These are phyloP conservation scores for Gymnocephalus cernua DNA, from an alignment of 2,113 vertebrate species.

Conservation along the genomic window DNA sequence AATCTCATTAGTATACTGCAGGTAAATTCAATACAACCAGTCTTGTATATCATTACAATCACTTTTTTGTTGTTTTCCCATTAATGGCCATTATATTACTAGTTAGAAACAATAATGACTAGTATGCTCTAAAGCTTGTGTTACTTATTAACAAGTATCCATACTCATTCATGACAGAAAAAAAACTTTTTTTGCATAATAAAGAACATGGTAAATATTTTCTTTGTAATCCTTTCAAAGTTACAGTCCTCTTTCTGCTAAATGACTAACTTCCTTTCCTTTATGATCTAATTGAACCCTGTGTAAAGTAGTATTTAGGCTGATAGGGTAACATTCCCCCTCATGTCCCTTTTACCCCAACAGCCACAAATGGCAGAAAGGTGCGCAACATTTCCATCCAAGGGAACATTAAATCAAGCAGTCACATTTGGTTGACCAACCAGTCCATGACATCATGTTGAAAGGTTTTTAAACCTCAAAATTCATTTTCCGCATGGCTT, in stretches of 20 bases:
- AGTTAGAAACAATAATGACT: slow-evolving; percentile 45
- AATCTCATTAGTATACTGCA: slow-evolving; percentile 46
- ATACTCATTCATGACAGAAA: slow-evolving; percentile 55
- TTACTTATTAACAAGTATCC: slow-evolving; percentile 42
- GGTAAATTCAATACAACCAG: slow-evolving; percentile 34
- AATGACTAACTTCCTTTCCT: slow-evolving; percentile 18
- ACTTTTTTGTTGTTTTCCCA: slow-evolving; percentile 27
- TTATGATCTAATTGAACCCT: slow-evolving; percentile 61
- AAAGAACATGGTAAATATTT: slow-evolving; percentile 60
- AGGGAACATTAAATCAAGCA: slow-evolving; percentile 56
- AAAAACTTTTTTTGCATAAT: slow-evolving; percentile 77
- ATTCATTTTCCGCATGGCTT: slow-evolving; percentile 73
- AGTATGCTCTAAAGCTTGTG: slow-evolving; percentile 4
- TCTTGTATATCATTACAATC: slow-evolving; percentile 15
- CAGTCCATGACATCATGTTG: slow-evolving; percentile 79
- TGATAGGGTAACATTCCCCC: slow-evolving; percentile 55
- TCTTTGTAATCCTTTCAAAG: slow-evolving; percentile 25
- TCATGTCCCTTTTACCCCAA: slow-evolving; percentile 24
- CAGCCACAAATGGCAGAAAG: slow-evolving; percentile 44
- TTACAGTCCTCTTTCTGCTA: slow-evolving; percentile 22
- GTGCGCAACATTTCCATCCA: slow-evolving; percentile 52
- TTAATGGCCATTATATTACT: slow-evolving; percentile 54
- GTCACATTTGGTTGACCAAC: slow-evolving; percentile 65
- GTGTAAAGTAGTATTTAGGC: slow-evolving; percentile 63
- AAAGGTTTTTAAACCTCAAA: slow-evolving; percentile 50